Conservation (phyloP, 2,797 vertebrate genomes). For the Labeo calbasu region DNA sequence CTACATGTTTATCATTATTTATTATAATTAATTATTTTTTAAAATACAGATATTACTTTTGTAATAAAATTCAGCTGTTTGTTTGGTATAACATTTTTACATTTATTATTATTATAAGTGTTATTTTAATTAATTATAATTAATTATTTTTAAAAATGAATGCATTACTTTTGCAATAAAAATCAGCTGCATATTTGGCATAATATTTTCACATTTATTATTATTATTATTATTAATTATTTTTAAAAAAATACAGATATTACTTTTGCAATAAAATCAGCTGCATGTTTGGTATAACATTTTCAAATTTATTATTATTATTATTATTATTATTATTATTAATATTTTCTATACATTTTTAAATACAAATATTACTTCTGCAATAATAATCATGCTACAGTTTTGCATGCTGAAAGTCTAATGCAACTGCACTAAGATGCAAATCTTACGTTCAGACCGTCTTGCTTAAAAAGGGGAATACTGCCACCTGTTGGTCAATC, state of each 20-base stretch:
- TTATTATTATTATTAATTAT: background rate
- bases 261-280: background rate
- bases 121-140: too few relatives aligned
- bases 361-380: background rate
- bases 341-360: background rate
- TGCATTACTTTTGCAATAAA: too few relatives aligned
- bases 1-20: background rate
- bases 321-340: background rate
- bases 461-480: background rate
- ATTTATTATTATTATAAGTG: background rate
- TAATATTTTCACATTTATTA: background rate
- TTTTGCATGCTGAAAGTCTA: background rate
- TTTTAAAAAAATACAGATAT: too few relatives aligned
- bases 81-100: background rate
- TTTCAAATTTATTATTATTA: background rate
- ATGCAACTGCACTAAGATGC: too few relatives aligned
- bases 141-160: background rate
- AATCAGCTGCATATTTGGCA: background rate
- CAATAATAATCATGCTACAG: background rate
- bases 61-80: too few relatives aligned
- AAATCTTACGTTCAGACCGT: background rate
- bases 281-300: background rate
- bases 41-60: background rate
- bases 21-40: background rate
- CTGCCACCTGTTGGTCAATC: conserved; percentile 1